A percentile compares a stretch with the other conserved stretches of the same genome.
These are phyloP conservation scores for Biston stratarius DNA, from an alignment of 2,888 invertebrate genomes.

Conservation along the genomic window DNA sequence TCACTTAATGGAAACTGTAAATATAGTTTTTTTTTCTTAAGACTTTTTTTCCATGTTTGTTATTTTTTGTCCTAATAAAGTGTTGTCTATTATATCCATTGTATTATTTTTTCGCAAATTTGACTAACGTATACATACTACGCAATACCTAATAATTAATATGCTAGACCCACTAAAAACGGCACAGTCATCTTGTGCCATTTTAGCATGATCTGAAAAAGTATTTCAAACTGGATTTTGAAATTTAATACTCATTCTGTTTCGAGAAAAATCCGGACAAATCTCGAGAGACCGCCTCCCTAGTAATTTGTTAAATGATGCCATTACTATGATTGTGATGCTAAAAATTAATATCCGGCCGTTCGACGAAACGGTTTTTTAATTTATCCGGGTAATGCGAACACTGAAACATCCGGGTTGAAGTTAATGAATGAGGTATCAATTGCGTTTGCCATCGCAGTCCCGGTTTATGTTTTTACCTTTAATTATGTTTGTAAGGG, in stretches of 20 bases:
- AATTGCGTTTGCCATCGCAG: conserved; percentile 24
- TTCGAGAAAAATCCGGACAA: conserved; percentile 9
- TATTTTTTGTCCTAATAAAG: too few species aligned
- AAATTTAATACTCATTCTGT: neutral
- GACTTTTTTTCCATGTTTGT: too few species aligned
- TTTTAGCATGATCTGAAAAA: neutral
- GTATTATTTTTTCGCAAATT: too few species aligned
- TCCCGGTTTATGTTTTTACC: conserved; percentile 21
- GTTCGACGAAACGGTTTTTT: conserved; percentile 54
- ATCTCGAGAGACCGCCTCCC: conserved; percentile 20
- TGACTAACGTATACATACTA: too few species aligned
- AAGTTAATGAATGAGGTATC: conserved; percentile 37
- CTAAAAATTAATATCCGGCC: conserved; percentile 67
- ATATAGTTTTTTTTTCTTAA: too few species aligned
- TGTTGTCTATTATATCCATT: too few species aligned
- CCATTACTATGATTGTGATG: conserved; percentile 62
- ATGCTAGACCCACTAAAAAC: too few species aligned
- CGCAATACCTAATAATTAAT: too few species aligned
- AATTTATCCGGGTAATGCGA: conserved; percentile 50
- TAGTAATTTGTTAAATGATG: conserved; percentile 53
- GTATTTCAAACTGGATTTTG: neutral
- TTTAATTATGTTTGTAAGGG: conserved; percentile 12
- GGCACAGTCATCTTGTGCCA: too few species aligned
- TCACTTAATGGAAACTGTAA: too few species aligned
- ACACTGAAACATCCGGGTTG: conserved; percentile 44